Base-by-base conservation (phyloP, 2,797 vertebrate genomes). In the Rhinatrema bivittatum region DNA sequence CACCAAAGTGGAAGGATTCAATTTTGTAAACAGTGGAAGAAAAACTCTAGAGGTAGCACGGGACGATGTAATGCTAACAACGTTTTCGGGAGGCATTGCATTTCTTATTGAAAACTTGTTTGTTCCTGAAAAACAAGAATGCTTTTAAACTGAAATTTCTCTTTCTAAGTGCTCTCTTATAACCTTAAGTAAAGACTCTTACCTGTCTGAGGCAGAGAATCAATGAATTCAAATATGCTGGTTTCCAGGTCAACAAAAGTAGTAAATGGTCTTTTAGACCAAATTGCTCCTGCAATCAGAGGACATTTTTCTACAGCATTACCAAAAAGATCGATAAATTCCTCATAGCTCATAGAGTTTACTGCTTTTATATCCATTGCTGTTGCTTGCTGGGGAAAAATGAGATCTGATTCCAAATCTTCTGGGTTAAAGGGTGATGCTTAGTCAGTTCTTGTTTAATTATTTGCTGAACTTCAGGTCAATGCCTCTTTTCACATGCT, bases 301-400 rank as follows among this genome's bases (percentile, higher is more conserved):
- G 89, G 85, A 40, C 85, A 89, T 53, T 69, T 86, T 64, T 92
- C 89, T 20, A 89, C 68, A 41, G 88, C 68, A 2, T 90, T 91
- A 5, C 85, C 85, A 16, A 92, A 87, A 60, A 79, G 32, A 16
- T 74, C 43, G 46, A 90, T 56, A 52, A 92, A 91, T 12, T 89
- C 81, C 26, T 89, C 78, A 2, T 78, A 91, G 24, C 67, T 57
- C 34, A 91, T 79, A 16, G 68, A 38, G 37, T 90, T 94, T 23
- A 90, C 62, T 7, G 48, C 16, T 2, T 33, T 20, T 2, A 90
- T 72, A 38, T 89, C 82, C 89, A 90, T 91, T 2, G 30, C 29
- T 46, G 16, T 13, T 16, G 17, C 26, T 30, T 21, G 12, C n/a
- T 17, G 9, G 13, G 9, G 13, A 19, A 10, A 16, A 25, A 30